These are phyloP conservation scores for Drosophila parvula DNA, from an alignment of 1,140 invertebrate species.

Conservation along the genomic window DNA sequence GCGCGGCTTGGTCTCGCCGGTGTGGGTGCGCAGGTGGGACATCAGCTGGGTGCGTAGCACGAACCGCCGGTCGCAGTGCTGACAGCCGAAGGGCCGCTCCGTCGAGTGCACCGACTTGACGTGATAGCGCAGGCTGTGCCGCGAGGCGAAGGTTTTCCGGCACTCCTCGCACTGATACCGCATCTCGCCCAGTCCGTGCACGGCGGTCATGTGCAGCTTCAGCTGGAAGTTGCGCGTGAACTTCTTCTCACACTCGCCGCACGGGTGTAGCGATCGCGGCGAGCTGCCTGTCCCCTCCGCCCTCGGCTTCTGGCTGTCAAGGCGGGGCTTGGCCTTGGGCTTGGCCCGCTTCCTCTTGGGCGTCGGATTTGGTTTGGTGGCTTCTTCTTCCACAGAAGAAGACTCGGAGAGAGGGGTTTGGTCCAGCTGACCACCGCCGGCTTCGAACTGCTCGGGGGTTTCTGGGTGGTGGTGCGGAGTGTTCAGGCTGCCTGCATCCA, in stretches of 20 bases:
- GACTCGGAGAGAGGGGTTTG: slow-evolving; percentile 4
- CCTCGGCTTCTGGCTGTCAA: slow-evolving; percentile 7
- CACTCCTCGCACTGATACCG: slow-evolving; percentile 73
- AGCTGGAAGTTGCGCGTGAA: slow-evolving; percentile 79
- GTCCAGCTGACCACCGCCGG: not conserved
- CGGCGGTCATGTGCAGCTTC: slow-evolving; percentile 73
- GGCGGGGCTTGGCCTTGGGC: slow-evolving; percentile 21
- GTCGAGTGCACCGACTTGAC: slow-evolving; percentile 83
- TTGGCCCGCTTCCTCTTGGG: not conserved
- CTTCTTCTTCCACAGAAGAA: not conserved
- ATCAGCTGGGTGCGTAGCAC: slow-evolving; percentile 85
- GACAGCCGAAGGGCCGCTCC: slow-evolving; percentile 84
- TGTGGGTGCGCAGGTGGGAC: slow-evolving; percentile 84
- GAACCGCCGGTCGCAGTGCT: slow-evolving; percentile 84
- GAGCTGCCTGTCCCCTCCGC: not conserved
- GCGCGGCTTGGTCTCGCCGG: slow-evolving; percentile 77
- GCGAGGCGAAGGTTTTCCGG: slow-evolving; percentile 69
- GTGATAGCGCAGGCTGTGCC: slow-evolving; percentile 76
- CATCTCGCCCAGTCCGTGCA: slow-evolving; percentile 69
- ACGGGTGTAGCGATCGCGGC: slow-evolving; percentile 58
- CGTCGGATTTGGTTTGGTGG: not conserved
- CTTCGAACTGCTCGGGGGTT: slow-evolving; percentile 15
- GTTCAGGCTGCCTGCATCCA: slow-evolving; percentile 51
- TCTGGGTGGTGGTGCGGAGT: slow-evolving; percentile 54
- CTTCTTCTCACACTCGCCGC: slow-evolving; percentile 73